Conservation (phyloP, 2,797 vertebrate species). For the Corythornis leucogaster region DNA sequence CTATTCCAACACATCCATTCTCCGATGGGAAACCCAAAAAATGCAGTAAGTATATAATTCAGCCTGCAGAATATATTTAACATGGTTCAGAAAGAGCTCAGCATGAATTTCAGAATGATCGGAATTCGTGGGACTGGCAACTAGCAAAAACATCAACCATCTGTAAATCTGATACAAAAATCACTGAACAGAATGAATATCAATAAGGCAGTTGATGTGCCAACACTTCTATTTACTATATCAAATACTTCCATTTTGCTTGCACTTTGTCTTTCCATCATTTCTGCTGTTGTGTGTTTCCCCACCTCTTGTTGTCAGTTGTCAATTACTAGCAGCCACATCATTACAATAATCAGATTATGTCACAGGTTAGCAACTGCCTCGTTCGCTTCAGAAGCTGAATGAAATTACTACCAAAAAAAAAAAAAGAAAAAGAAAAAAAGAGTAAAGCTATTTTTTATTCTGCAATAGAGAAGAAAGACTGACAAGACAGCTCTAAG, state of each 20-base stretch:
- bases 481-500: not conserved
- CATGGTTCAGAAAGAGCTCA: not conserved
- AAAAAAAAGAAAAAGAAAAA: not conserved
- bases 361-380: not conserved
- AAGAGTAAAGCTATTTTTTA: not conserved
- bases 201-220: not conserved
- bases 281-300: not conserved
- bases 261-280: not conserved
- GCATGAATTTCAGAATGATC: not conserved
- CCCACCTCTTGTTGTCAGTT: not conserved
- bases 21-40: not conserved
- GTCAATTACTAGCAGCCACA: not conserved
- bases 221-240: not conserved
- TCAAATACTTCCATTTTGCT: not conserved
- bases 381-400: not conserved
- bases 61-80: not conserved
- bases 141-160: not conserved
- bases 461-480: not conserved
- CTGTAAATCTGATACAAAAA: not conserved
- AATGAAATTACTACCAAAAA: not conserved
- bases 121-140: not conserved
- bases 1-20: not conserved
- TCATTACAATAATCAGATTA: not conserved
- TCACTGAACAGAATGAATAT: slow-evolving; percentile 21
- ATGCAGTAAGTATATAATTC: not conserved